These are phyloP conservation scores for Acrobasis repandana DNA, from an alignment of 2,888 invertebrate genomes.

Conservation along the genomic window DNA sequence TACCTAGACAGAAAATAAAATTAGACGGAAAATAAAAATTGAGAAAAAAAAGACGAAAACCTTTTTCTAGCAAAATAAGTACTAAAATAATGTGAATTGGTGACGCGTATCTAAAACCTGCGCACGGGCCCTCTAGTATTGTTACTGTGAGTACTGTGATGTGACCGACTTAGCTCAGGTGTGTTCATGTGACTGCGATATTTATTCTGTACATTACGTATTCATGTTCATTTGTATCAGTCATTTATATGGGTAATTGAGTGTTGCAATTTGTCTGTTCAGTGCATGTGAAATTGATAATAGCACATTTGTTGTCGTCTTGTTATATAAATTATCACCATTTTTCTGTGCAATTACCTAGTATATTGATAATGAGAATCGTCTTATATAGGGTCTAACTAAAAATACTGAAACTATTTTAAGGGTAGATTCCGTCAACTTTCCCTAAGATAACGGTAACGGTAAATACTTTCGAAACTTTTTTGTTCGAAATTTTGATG, in stretches of 20 bases:
- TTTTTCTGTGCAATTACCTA: no score
- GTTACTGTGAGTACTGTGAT: slow-evolving; percentile 31
- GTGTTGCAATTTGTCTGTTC: slow-evolving; percentile 7
- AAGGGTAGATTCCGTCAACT: no score
- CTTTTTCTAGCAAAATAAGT: neutral
- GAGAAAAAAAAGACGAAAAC: no score
- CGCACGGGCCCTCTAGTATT: slow-evolving; percentile 50
- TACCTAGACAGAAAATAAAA: neutral
- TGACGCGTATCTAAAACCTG: slow-evolving; percentile 29
- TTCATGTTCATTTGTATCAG: slow-evolving; percentile 18
- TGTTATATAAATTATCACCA: neutral
- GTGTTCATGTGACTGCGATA: slow-evolving; percentile 32
- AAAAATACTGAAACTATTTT: no score
- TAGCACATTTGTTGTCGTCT: neutral
- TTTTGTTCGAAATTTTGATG: no score
- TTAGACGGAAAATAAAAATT: neutral
- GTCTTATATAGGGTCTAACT: no score
- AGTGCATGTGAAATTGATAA: slow-evolving; percentile 17
- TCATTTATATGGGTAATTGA: slow-evolving; percentile 19
- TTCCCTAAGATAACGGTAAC: no score
- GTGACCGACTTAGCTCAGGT: slow-evolving; percentile 53
- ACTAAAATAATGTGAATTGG: slow-evolving; percentile 26
- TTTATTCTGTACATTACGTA: slow-evolving; percentile 26
- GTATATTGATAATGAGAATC: no score
- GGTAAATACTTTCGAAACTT: no score